phyloP scores from a whole-genome alignment of 92 coral and sea anemone species.

The Galaxea fascicularis region DNA sequence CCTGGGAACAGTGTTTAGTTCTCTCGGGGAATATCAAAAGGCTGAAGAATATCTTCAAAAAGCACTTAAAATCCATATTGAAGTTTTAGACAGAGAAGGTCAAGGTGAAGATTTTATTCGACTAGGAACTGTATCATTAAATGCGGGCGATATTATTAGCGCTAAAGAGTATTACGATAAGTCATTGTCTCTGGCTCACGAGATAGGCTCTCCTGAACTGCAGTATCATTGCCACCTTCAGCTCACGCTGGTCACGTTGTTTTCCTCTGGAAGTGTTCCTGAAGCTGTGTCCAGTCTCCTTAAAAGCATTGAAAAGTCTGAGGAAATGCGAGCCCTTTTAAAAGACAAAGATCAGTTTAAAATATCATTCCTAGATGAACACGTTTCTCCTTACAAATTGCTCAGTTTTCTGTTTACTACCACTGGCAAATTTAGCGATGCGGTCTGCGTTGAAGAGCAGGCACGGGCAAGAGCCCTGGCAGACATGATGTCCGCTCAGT shows the following conservation, averaged over 20 bases:
- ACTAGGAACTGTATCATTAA: background rate
- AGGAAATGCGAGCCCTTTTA: background rate
- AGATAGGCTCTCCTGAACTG: background rate
- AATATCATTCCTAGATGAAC: background rate
- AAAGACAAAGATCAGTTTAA: background rate
- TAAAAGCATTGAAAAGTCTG: background rate
- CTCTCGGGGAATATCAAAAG: too few species aligned
- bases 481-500: background rate
- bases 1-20: too few species aligned
- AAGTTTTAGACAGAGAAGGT: too few species aligned
- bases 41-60: too few species aligned
- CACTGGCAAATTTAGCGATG: background rate
- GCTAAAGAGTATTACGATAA: slow-evolving; percentile 1
- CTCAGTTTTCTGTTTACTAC: background rate
- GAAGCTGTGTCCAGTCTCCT: background rate
- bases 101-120: background rate
- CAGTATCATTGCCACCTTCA: background rate
- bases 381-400: background rate
- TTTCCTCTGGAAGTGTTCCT: background rate
- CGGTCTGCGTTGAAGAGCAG: background rate
- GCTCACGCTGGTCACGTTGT: background rate
- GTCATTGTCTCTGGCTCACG: background rate
- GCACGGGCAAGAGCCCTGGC: slow-evolving; percentile 4
- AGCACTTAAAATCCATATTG: too few species aligned
- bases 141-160: background rate